Base-by-base conservation (phyloP, 30 jellyfish, hydroid and myxozoan species). In the Aurelia sp. region DNA sequence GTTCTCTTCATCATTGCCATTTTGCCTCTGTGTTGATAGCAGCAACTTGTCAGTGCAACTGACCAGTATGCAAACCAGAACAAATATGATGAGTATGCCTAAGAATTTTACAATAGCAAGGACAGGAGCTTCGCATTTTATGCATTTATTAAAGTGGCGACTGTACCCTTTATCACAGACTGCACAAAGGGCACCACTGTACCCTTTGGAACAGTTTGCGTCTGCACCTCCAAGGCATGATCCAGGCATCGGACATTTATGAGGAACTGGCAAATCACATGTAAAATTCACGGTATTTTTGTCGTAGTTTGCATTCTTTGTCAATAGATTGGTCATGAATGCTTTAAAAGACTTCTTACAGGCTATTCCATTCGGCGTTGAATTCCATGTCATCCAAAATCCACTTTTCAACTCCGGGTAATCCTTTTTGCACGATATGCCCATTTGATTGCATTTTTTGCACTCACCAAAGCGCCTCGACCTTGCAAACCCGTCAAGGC, bases 171-270 rank as follows among this genome's bases (percentile, higher is more conserved):
- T 20, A 30, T 69, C 52, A 37, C 94, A 85, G 23, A 85, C 94
- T 17, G 85, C 78, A 48, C 94, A 85, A 13, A 85, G 62, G 4
- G 62, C 83, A 21, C 94, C 94, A 11, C 78, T 85, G 80, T 85
- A 85, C 13, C 80, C 80, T 11, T n/a, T 23, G 17, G 58, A n/a
- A 60, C 94, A 85, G 13, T 40, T 16, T 4, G 94, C 88, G 18
- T 72, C 82, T 17, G 53, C 66, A 3, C 94, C 94, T 4, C 94
- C 94, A 11, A 51, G 58, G 35, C 94, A 85, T 7, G 94, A 62
- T 11, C 88, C 88, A 31, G 11, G 27, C 1, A 85, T 62, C 4
- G 88, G 88, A 27, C 94, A 85, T 73, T 50, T 63, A 19, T 73
- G 86, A 3, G 94, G 82, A 40, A 44, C 35, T 6, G 94, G 94